phyloP scores from a whole-genome alignment of 2,888 invertebrate genomes.

The Pseudolycoriella hygida region DNA sequence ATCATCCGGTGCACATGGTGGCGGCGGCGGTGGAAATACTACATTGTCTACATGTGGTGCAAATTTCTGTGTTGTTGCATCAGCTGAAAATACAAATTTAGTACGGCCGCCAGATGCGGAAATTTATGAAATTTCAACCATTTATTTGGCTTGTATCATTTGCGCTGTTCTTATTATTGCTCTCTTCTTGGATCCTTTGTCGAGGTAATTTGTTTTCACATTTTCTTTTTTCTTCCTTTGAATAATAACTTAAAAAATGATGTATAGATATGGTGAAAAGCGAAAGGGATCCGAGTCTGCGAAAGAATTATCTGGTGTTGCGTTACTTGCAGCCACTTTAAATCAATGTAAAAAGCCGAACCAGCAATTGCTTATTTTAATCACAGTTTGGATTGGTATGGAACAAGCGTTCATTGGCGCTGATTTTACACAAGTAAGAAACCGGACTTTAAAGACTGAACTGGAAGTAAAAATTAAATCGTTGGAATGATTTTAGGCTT shows the following conservation, averaged over 20 bases:
- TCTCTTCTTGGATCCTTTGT: slow-evolving; percentile 75
- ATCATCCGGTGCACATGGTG: slow-evolving; percentile 56
- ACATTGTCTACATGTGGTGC: slow-evolving; percentile 53
- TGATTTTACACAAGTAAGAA: slow-evolving; percentile 60
- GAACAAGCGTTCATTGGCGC: slow-evolving; percentile 94
- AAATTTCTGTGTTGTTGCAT: slow-evolving; percentile 60
- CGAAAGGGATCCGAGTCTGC: slow-evolving; percentile 57
- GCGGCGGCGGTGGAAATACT: slow-evolving; percentile 28
- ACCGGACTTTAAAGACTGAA: background rate
- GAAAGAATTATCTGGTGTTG: slow-evolving; percentile 56
- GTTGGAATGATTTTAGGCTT: slow-evolving; percentile 38
- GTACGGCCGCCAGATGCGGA: slow-evolving; percentile 67
- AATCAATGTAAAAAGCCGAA: slow-evolving; percentile 81
- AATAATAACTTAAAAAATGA: background rate
- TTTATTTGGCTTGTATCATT: slow-evolving; percentile 74
- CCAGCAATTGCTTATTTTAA: slow-evolving; percentile 82
- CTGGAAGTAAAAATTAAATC: too few species aligned
- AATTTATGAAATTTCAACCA: slow-evolving; percentile 75
- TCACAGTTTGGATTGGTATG: slow-evolving; percentile 93
- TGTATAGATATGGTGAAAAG: slow-evolving; percentile 63
- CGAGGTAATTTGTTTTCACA: slow-evolving; percentile 42
- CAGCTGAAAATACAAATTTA: slow-evolving; percentile 54
- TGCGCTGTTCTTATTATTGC: slow-evolving; percentile 75
- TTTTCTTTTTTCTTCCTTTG: background rate
- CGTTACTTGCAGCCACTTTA: slow-evolving; percentile 71